Evolutionary conservation across 1,140 invertebrate species (phyloP), one percentile per base, ranked within the genome.

Genomic region (Zeugodacus cucurbitae): DNA sequence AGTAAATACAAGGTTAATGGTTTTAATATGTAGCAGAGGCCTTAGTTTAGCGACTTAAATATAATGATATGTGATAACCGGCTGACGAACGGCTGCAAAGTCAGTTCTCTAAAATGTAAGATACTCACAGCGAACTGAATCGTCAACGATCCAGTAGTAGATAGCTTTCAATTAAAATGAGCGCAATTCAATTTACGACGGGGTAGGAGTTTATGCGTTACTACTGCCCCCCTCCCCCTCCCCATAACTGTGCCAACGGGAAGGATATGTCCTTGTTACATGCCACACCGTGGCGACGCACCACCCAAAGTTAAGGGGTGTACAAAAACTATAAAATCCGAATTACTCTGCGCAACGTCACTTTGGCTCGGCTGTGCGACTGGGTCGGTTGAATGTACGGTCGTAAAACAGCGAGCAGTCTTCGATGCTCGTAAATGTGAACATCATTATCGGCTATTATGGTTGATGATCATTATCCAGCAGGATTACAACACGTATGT

Each of bases 391-490:
- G 70, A 82, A 85, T 85, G 58, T 48, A 82, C 74, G 74, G 57
- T 85, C 74, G 87, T 88, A 88, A 88, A 88, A 86, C 88, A 88
- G 88, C 82, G 85, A 86, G 88, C 59, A 86, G 57, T 62, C 86
- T 26, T 87, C 34, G 57, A 8, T 48, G 59, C 26, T 67, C 32
- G 14, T 87, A 67, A 82, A 41, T 54, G 44, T 48, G 41, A 48
- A 48, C 74, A 48, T 48, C 41, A 82, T 82, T 82, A 82, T 82
- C 11, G 74, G 11, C 74, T 82, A 44, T 82, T 82, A 54, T 0
- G 74, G 44, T 1, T 48, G 14, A 82, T 82, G 74, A 54, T 14
- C 48, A 54, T 54, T 54, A 54, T 54, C 48, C 0, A 3, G 48
- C 48, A 54, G 48, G 14, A 54, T 54, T 54, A 54, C 1, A 54